Base-by-base conservation (phyloP, 2,888 invertebrate species). In the Sphecodes monilicornis region DNA sequence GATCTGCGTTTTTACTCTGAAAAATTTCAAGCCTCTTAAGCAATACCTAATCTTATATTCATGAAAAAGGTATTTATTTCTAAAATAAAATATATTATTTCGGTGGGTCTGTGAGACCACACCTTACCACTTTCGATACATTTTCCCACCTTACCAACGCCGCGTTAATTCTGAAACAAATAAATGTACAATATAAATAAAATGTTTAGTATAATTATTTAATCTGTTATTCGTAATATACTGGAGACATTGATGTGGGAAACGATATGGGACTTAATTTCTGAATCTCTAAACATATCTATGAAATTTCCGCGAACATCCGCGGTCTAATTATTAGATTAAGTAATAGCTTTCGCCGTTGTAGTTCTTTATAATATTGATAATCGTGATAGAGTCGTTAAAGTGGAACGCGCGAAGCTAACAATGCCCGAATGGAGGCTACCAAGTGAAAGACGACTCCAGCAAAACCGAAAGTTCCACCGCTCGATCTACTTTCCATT, bases 401-500 rank as follows among this genome's bases (percentile, higher is more conserved):
- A 41, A 43, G 29, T 68, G 54, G 36, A 50, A 41, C 76, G 32
- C 39, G n/a, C 32, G 26, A 66, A 60, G 54, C n/a, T 39, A 41
- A 64, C 57, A 54, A 64, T 36, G 46, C 46, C 22, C 26, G 69
- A 89, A 91, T 90, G 82, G 91, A 91, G 91, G 91, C 90, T 91
- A 88, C 86, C 86, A 84, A 92, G 92, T 90, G 92, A 92, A 92
- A 92, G 92, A 92, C 90, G 86, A 86, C 78, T 50, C 66, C 89
- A 90, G 91, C 92, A 92, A 94, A 94, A 93, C 91, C 90, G 93
- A 94, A 93, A 93, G 93, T 94, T 92, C 64, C 54, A 66, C 89
- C 89, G 87, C 88, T 90, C 92, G 94, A 91, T 93, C 94, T 90
- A 93, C 94, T 94, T 94, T 93, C 93, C 92, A 92, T 91, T 91